phyloP scores from a whole-genome alignment of 2,113 vertebrate genomes.

The Trogon melanurus region DNA sequence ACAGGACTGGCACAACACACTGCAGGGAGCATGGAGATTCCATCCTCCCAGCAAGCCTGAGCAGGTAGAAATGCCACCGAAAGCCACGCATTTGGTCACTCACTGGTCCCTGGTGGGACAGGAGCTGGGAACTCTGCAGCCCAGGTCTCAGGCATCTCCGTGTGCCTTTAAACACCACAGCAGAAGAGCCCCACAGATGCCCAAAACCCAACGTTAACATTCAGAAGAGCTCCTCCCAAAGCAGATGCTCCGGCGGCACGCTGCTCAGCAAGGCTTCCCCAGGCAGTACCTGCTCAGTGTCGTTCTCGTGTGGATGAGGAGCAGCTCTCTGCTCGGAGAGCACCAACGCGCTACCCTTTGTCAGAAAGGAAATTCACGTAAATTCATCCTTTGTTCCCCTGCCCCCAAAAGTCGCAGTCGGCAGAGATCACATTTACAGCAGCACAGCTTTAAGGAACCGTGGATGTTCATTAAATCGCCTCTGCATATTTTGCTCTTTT shows the following conservation, averaged over 20 bases:
- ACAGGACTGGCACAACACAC: rapidly evolving
- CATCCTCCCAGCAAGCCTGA: rapidly evolving
- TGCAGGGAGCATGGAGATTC: rapidly evolving
- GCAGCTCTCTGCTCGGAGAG: not conserved
- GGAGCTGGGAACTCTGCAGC: not conserved
- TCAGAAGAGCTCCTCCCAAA: not conserved
- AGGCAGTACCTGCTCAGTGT: rapidly evolving
- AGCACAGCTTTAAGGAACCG: not conserved
- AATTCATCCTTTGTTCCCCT: not conserved
- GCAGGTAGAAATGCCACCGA: rapidly evolving
- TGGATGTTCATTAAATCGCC: constrained; percentile 56
- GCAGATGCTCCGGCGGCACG: not conserved
- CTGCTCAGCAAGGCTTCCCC: rapidly evolving
- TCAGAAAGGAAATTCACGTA: not conserved
- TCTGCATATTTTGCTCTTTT: constrained; percentile 26
- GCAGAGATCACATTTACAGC: not conserved
- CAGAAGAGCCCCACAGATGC: not conserved
- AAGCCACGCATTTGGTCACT: rapidly evolving
- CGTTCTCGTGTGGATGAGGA: not conserved
- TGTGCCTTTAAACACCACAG: rapidly evolving
- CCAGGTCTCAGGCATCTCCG: rapidly evolving
- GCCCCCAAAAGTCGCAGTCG: not conserved
- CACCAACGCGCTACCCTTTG: not conserved
- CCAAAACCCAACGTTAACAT: rapidly evolving
- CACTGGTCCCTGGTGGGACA: rapidly evolving